A percentile compares a stretch with the other conserved stretches of the same genome.
phyloP scores from a whole-genome alignment of 2,797 vertebrate species.

The Monodelphis domestica region DNA sequence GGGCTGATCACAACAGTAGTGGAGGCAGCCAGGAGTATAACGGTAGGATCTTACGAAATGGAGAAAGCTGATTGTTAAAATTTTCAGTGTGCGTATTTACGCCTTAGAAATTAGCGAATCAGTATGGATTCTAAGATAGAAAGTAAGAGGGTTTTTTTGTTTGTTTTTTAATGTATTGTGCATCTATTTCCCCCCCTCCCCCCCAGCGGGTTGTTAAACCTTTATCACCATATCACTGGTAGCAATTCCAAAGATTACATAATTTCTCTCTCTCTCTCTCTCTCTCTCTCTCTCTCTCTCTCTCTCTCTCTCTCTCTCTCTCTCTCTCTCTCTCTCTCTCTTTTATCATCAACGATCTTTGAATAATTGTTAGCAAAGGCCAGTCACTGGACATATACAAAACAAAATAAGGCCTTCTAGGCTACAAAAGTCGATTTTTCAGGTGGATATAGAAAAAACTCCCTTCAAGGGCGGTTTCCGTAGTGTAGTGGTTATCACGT shows the following conservation, averaged over 20 bases:
- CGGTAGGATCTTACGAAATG: too few relatives aligned
- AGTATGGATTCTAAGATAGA: too few relatives aligned
- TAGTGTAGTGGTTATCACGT: constrained; percentile 82
- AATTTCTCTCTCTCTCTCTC: background rate
- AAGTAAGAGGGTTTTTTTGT: too few relatives aligned
- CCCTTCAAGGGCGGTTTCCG: constrained; percentile 56
- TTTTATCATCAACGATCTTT: background rate
- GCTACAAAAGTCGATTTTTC: background rate
- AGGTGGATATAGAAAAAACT: background rate
- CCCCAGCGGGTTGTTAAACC: background rate
- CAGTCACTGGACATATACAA: background rate
- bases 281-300: too few relatives aligned
- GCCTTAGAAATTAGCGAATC: background rate
- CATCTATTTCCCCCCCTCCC: background rate
- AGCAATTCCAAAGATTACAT: background rate
- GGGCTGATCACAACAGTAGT: background rate
- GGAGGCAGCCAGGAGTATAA: background rate
- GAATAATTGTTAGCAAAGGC: background rate
- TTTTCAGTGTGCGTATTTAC: background rate
- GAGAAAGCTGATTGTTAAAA: background rate
- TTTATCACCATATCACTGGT: background rate
- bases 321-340: too few relatives aligned
- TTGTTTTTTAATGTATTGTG: too few relatives aligned
- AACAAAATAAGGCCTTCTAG: background rate
- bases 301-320: too few relatives aligned